phyloP scores from a whole-genome alignment of 1,140 invertebrate genomes.

The Fopius arisanus region DNA sequence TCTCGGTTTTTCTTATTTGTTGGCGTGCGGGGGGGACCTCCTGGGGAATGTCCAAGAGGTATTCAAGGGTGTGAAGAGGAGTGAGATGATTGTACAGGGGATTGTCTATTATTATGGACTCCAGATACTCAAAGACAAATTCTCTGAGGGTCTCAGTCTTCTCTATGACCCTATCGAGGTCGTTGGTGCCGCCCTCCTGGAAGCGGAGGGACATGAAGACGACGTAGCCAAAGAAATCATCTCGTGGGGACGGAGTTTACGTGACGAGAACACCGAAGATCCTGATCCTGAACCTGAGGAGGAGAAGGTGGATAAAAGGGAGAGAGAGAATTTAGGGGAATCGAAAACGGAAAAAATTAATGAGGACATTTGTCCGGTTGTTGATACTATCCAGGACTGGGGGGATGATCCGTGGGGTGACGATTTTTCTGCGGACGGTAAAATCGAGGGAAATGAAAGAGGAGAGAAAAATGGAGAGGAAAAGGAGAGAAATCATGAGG shows the following conservation, averaged over 20 bases:
- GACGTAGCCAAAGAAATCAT: background rate
- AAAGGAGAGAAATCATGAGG: no score
- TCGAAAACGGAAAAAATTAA: no score
- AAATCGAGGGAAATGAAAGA: no score
- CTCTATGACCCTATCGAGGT: conserved; percentile 50
- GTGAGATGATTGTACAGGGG: conserved; percentile 49
- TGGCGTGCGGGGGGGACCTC: conserved; percentile 46
- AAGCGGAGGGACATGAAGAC: background rate
- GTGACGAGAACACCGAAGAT: no score
- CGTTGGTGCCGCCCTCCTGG: conserved; percentile 37
- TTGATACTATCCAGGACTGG: no score
- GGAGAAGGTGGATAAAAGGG: no score
- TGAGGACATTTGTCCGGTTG: no score
- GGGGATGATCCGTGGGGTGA: no score
- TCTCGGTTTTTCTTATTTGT: conserved; percentile 56
- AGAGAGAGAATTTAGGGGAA: no score
- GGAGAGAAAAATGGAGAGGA: no score
- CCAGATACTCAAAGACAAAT: conserved; percentile 44
- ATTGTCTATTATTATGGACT: conserved; percentile 56
- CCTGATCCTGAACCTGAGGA: no score
- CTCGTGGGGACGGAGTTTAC: background rate
- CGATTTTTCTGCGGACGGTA: no score
- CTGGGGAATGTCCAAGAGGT: conserved; percentile 40
- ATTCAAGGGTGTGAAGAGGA: conserved; percentile 48
- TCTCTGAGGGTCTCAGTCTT: conserved; percentile 41